A percentile compares a stretch with the other conserved stretches of the same genome.
These are phyloP conservation scores for Meles meles DNA, from an alignment of 2,113 vertebrate species.

Conservation along the genomic window DNA sequence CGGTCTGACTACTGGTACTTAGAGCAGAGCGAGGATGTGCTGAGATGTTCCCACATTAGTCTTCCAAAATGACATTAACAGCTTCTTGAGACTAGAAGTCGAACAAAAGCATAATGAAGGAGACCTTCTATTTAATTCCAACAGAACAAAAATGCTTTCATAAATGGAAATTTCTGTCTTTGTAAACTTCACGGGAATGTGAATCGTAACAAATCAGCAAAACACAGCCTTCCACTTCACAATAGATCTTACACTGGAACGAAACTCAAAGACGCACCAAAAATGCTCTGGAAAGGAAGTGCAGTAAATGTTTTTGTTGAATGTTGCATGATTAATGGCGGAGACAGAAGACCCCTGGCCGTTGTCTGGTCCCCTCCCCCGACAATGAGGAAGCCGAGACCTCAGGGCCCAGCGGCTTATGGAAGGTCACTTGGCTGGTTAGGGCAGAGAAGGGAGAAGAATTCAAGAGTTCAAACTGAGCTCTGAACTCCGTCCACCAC, in stretches of 20 bases:
- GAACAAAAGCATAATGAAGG: neutral
- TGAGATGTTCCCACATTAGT: neutral
- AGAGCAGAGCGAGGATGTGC: neutral
- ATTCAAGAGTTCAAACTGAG: neutral
- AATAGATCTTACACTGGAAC: neutral
- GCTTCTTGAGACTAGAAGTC: neutral
- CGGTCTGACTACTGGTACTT: neutral
- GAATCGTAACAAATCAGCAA: neutral
- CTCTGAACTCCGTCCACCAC: neutral
- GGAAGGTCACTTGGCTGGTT: neutral
- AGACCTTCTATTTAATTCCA: neutral
- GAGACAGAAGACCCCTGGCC: neutral
- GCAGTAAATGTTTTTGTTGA: rapidly evolving
- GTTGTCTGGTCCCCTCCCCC: neutral
- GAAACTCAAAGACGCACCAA: neutral
- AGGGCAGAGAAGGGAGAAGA: neutral
- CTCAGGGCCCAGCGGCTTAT: neutral
- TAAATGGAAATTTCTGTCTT: neutral
- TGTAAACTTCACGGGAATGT: neutral
- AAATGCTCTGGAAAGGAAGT: neutral
- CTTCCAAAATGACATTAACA: neutral
- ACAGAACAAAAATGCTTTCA: neutral
- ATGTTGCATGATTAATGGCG: neutral
- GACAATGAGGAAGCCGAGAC: neutral
- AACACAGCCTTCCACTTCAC: neutral